Percentiles rank a stretch among this genome's conserved stretches.
Conservation (phyloP, 2,888 invertebrate species). For the Drosophila acutilabella region DNA sequence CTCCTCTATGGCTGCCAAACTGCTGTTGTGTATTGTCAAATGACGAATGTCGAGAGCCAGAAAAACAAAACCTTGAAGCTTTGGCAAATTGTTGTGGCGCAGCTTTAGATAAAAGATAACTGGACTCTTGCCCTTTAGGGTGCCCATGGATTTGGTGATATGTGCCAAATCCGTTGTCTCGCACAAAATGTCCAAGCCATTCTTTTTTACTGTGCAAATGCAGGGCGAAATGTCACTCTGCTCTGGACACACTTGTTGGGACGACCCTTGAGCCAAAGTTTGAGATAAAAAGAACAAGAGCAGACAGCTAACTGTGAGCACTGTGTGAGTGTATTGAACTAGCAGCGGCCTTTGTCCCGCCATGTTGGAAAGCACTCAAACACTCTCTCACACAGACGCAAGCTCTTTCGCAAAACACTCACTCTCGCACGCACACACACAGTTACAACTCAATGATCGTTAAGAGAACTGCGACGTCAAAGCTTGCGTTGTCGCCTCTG, state of each 20-base stretch:
- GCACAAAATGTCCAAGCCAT: constrained; percentile 94
- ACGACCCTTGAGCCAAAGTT: constrained; percentile 70
- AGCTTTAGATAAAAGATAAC: constrained; percentile 95
- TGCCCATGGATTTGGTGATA: constrained; percentile 92
- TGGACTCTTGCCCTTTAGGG: constrained; percentile 91
- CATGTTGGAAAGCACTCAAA: constrained; percentile 48
- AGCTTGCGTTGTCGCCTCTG: constrained; percentile 30
- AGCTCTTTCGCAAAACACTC: constrained; percentile 1
- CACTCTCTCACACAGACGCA: constrained; percentile 8
- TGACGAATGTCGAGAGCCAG: constrained; percentile 95
- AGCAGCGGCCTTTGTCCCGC: constrained; percentile 33
- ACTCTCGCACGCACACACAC: constrained; percentile 8
- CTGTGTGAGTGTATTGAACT: constrained; percentile 20
- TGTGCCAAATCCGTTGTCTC: constrained; percentile 93
- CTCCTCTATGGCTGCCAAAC: constrained; percentile 94
- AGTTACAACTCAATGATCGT: constrained; percentile 22
- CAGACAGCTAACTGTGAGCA: constrained; percentile 32
- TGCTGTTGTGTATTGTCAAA: constrained; percentile 95
- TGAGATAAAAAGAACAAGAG: constrained; percentile 29
- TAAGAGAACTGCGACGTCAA: constrained; percentile 22
- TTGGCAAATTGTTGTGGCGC: constrained; percentile 93
- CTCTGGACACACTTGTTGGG: constrained; percentile 90
- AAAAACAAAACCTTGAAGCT: constrained; percentile 94
- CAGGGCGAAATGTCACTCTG: constrained; percentile 92
- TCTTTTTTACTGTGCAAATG: constrained; percentile 93